phyloP scores from a whole-genome alignment of 2,888 invertebrate genomes.

The Phortica okadai region DNA sequence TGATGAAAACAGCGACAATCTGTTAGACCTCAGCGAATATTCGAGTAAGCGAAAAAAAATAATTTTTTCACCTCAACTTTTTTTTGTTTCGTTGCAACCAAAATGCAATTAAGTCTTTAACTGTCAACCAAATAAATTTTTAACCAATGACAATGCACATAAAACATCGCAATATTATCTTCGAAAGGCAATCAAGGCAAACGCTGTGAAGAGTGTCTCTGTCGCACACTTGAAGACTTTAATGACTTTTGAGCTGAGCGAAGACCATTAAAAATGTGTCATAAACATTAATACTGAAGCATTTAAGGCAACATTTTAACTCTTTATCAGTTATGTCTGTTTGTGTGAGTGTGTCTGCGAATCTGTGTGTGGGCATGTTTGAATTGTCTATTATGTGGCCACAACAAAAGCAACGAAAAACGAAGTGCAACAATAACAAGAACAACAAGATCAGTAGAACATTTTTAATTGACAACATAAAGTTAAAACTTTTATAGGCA shows the following conservation, averaged over 20 bases:
- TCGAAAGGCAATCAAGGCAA: conserved; percentile 31
- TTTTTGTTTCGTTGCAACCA: not conserved
- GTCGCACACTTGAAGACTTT: conserved; percentile 6
- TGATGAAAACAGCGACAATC: no score
- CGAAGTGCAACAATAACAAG: not conserved
- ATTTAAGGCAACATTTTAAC: conserved; percentile 31
- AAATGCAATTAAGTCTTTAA: conserved; percentile 7
- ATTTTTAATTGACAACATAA: conserved; percentile 30
- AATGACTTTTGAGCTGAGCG: conserved; percentile 6
- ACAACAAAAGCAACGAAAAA: conserved; percentile 16
- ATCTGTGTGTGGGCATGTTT: not conserved
- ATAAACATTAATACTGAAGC: conserved; percentile 24
- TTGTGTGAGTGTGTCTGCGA: not conserved
- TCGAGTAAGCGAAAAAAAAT: not conserved
- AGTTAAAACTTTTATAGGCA: conserved; percentile 24
- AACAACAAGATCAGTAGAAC: conserved; percentile 4
- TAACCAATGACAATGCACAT: conserved; percentile 30
- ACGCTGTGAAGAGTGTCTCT: no score
- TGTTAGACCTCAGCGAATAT: no score
- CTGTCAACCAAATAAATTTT: not conserved
- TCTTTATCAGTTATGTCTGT: conserved; percentile 20
- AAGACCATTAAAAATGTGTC: conserved; percentile 28
- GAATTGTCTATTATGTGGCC: conserved; percentile 3
- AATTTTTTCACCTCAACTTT: not conserved
- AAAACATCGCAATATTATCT: conserved; percentile 49